A percentile compares a stretch with the other conserved stretches of the same genome.
These are phyloP conservation scores for Gonioctena quinquepunctata DNA, from an alignment of 1,140 invertebrate species.

Conservation along the genomic window DNA sequence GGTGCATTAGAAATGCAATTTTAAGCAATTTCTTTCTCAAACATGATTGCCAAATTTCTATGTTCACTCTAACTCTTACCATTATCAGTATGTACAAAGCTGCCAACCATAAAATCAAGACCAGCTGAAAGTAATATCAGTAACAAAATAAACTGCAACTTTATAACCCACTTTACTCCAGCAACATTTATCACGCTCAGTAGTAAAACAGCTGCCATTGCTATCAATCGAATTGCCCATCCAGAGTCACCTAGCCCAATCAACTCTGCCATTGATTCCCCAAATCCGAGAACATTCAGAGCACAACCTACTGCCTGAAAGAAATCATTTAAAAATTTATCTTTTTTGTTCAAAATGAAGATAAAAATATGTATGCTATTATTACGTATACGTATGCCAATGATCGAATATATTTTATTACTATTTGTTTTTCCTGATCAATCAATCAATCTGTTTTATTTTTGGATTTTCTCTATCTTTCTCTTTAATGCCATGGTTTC, in stretches of 20 bases:
- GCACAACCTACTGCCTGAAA: slow-evolving; percentile 91
- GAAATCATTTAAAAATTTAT: not conserved
- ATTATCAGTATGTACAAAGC: slow-evolving; percentile 72
- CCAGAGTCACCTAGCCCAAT: slow-evolving; percentile 71
- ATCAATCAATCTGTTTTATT: too few relatives aligned
- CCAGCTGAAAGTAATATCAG: slow-evolving; percentile 83
- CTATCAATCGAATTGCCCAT: slow-evolving; percentile 80
- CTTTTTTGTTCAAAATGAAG: too few relatives aligned
- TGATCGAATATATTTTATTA: too few relatives aligned
- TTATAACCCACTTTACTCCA: slow-evolving; percentile 92
- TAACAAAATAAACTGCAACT: slow-evolving; percentile 84
- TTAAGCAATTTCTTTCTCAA: too few relatives aligned
- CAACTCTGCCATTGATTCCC: slow-evolving; percentile 89
- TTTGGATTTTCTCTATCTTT: too few relatives aligned
- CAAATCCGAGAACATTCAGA: slow-evolving; percentile 91
- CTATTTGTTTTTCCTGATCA: too few relatives aligned
- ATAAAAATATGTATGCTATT: not conserved
- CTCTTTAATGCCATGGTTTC: too few relatives aligned
- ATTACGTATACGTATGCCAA: too few relatives aligned
- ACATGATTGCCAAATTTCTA: too few relatives aligned
- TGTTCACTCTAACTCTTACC: too few relatives aligned
- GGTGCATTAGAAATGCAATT: too few relatives aligned
- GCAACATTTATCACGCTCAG: slow-evolving; percentile 87
- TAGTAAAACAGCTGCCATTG: slow-evolving; percentile 78
- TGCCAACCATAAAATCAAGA: slow-evolving; percentile 87